These are phyloP conservation scores for Ligdia adustata DNA, from an alignment of 2,888 invertebrate species.

Conservation along the genomic window DNA sequence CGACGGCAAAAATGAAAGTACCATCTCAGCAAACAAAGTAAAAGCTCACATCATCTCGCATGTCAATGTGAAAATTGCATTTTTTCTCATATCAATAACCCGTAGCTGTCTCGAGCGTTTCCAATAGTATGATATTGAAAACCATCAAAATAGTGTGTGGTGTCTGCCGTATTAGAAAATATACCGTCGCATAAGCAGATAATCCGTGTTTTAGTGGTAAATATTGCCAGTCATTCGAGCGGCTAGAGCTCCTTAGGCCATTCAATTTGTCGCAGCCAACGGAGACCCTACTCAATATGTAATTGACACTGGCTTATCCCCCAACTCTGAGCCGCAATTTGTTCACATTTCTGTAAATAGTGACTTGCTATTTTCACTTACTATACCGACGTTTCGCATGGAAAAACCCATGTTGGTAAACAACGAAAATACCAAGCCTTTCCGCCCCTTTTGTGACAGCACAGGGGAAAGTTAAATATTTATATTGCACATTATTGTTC, in stretches of 20 bases:
- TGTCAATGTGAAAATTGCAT: constrained; percentile 31
- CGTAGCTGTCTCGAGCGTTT: constrained; percentile 35
- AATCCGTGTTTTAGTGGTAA: constrained; percentile 66
- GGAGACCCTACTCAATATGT: constrained; percentile 76
- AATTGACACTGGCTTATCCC: constrained; percentile 80
- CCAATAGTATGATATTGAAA: constrained; percentile 40
- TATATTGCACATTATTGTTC: constrained; percentile 32
- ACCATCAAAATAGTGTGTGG: constrained; percentile 35
- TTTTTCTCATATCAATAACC: constrained; percentile 40
- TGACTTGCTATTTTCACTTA: constrained; percentile 54
- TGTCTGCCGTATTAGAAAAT: constrained; percentile 49
- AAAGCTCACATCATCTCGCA: constrained; percentile 31
- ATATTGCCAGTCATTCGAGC: constrained; percentile 68
- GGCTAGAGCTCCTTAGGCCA: constrained; percentile 61
- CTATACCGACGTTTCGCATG: constrained; percentile 40
- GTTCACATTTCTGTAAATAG: constrained; percentile 67
- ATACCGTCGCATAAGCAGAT: constrained; percentile 55
- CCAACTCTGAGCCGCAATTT: constrained; percentile 73
- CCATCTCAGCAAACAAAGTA: constrained; percentile 19
- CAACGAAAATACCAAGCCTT: constrained; percentile 37
- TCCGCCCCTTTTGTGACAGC: constrained; percentile 31
- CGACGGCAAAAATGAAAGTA: not conserved
- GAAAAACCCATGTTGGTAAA: constrained; percentile 40
- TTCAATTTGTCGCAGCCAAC: constrained; percentile 72
- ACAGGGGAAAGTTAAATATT: constrained; percentile 37